Percentiles rank a stretch among this genome's conserved stretches.
Conservation (phyloP, 2,113 vertebrate genomes). For the Ceratotherium simum region DNA sequence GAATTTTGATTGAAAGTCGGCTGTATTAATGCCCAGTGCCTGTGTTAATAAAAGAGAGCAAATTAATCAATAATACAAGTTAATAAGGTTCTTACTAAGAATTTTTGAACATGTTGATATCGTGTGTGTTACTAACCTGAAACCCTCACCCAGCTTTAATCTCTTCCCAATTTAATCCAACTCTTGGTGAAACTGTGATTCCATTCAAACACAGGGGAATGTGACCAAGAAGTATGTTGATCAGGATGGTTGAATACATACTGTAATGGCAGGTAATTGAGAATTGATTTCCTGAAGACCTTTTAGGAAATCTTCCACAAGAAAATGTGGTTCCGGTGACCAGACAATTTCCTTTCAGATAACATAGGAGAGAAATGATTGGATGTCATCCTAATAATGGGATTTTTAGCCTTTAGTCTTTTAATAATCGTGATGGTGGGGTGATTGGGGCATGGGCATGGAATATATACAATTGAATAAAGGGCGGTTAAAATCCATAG, state of each 20-base stretch:
- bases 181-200: constrained; percentile 5
- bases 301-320: neutral
- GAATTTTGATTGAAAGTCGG: constrained; percentile 33
- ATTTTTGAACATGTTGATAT: neutral
- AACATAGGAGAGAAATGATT: neutral
- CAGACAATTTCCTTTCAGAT: constrained; percentile 18
- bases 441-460: neutral
- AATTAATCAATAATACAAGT: neutral
- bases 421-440: neutral
- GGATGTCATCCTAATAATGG: neutral
- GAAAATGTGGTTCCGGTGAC: neutral
- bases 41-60: neutral
- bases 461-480: neutral
- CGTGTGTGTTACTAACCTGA: neutral
- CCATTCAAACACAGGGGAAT: neutral
- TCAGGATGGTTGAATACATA: neutral
- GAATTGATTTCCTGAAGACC: constrained; percentile 26
- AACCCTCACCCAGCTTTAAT: neutral
- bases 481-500: neutral
- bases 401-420: neutral
- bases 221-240: neutral
- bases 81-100: constrained; percentile 19
- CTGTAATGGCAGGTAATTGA: neutral
- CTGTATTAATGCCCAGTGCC: neutral
- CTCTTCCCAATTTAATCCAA: neutral